Evolutionary conservation across 2,888 invertebrate species (phyloP).

Genomic region (Eucera pruinosa): DNA sequence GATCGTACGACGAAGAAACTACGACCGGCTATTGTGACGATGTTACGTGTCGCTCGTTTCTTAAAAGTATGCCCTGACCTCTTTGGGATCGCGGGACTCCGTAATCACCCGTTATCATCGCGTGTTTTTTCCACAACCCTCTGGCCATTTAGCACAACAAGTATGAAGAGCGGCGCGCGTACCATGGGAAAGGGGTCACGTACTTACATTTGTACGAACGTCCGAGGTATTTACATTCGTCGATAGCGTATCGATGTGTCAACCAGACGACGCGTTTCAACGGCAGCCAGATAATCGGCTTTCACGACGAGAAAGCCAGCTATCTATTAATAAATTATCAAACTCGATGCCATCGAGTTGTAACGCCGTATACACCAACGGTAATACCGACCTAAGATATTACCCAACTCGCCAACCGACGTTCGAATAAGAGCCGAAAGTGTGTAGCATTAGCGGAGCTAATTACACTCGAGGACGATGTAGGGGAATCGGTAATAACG

Average conservation of each 20-base stretch:
- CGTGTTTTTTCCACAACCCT: conserved; percentile 6
- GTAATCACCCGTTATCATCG: not conserved
- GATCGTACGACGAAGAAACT: not conserved
- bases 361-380: not conserved
- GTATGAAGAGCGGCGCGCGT: not conserved
- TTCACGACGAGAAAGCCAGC: not conserved
- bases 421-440: too few species aligned
- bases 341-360: not conserved
- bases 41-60: not conserved
- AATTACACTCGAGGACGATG: conserved; percentile 8
- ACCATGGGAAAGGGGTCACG: conserved; percentile 26
- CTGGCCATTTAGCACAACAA: not conserved
- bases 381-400: not conserved
- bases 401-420: too few species aligned
- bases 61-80: too few species aligned
- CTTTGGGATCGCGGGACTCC: too few species aligned
- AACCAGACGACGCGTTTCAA: not conserved
- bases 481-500: not conserved
- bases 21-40: not conserved
- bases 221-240: conserved; percentile 27
- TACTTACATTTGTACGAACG: conserved; percentile 3
- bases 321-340: conserved; percentile 2
- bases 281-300: conserved; percentile 7
- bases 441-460: not conserved
- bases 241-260: conserved; percentile 4